phyloP scores from a whole-genome alignment of 2,797 vertebrate species.

The Karalla daura region DNA sequence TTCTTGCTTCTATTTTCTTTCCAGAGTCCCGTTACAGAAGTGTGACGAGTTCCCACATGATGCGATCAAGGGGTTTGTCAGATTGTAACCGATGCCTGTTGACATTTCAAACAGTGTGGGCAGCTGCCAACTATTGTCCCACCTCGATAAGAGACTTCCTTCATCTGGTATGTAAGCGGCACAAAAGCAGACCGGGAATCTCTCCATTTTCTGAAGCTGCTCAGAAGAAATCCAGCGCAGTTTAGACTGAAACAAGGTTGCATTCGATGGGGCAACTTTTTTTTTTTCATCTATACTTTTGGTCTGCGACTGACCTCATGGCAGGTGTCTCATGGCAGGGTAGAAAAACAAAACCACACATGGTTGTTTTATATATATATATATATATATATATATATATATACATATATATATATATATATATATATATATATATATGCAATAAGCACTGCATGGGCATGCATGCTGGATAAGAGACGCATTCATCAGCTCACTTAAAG shows the following conservation, averaged over 20 bases:
- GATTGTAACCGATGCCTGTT: conserved; percentile 35
- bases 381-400: neutral
- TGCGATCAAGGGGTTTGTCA: conserved; percentile 9
- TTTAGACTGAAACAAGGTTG: neutral
- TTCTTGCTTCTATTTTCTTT: neutral
- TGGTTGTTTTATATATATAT: neutral
- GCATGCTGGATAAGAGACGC: conserved; percentile 7
- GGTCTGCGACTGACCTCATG: no score
- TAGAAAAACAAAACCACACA: conserved; percentile 22
- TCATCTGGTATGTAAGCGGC: conserved; percentile 30
- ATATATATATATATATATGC: no score
- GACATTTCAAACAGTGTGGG: conserved; percentile 39
- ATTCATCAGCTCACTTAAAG: conserved; percentile 15
- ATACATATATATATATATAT: neutral
- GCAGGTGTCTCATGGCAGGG: no score
- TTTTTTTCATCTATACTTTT: no score
- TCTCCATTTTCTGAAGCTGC: neutral
- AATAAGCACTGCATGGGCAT: no score
- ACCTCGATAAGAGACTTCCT: conserved; percentile 31
- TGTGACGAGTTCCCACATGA: conserved; percentile 29
- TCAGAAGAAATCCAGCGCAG: neutral
- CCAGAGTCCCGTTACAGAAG: conserved; percentile 9
- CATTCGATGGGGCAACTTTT: no score
- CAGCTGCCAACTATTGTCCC: conserved; percentile 7
- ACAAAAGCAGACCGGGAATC: conserved; percentile 13